Percentiles rank a stretch among this genome's conserved stretches.
These are phyloP conservation scores for Apostichopus parvimensis DNA, from an alignment of 35 echinoderm and acorn worm species.

Conservation along the genomic window DNA sequence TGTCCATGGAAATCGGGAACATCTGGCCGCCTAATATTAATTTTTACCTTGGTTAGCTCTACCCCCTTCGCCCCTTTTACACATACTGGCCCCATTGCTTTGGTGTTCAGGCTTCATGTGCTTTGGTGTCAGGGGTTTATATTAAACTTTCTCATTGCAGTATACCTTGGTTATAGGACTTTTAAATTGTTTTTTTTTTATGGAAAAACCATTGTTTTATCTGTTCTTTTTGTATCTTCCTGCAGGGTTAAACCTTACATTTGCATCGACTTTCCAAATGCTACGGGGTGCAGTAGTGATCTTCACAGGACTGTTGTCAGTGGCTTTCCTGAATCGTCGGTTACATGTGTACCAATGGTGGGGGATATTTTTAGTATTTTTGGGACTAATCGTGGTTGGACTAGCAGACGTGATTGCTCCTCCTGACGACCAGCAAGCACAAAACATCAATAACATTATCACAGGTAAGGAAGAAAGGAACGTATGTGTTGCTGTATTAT, in stretches of 20 bases:
- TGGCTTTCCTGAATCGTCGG: conserved; percentile 65
- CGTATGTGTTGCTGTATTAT: no score
- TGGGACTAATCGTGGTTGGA: conserved; percentile 71
- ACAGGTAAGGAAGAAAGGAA: conserved; percentile 59
- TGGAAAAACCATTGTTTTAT: no score
- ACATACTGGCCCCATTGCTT: no score
- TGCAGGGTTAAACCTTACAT: conserved; percentile 72
- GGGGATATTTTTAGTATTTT: conserved; percentile 67
- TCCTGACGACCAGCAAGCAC: background rate
- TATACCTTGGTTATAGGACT: no score
- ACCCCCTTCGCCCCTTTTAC: no score
- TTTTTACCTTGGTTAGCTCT: no score
- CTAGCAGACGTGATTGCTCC: conserved; percentile 58
- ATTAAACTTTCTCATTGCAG: no score
- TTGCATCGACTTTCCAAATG: conserved; percentile 85
- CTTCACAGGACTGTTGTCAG: conserved; percentile 83
- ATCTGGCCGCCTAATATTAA: no score
- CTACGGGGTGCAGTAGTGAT: conserved; percentile 79
- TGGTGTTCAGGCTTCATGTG: no score
- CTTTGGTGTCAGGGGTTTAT: no score
- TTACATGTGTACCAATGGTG: conserved; percentile 63
- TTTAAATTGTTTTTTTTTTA: no score
- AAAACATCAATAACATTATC: conserved; percentile 63
- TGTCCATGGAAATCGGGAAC: no score
- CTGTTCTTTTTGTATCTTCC: background rate